phyloP scores from a whole-genome alignment of 2,888 invertebrate genomes.

The Villa cingulata region DNA sequence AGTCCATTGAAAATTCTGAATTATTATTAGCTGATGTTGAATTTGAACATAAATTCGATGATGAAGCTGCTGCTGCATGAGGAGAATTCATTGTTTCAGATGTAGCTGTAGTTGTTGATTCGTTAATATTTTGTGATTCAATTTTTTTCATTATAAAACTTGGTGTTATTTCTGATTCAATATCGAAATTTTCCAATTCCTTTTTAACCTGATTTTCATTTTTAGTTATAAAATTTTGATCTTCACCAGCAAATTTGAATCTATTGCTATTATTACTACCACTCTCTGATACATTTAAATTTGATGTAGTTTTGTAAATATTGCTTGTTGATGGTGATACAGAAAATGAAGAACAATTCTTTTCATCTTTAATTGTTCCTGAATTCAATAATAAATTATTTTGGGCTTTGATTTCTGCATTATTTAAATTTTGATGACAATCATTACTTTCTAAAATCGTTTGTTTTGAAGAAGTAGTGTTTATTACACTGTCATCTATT shows the following conservation, averaged over 20 bases:
- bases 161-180: conserved; percentile 35
- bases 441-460: too few relatives aligned
- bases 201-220: conserved; percentile 17
- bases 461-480: background rate
- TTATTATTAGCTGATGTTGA: too few relatives aligned
- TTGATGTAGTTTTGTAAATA: background rate
- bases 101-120: background rate
- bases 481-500: too few relatives aligned
- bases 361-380: conserved; percentile 6
- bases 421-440: background rate
- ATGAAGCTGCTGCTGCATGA: background rate
- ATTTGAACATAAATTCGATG: background rate
- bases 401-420: background rate
- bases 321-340: background rate
- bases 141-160: conserved; percentile 35
- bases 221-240: background rate
- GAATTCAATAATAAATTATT: background rate
- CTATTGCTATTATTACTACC: background rate
- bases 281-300: background rate
- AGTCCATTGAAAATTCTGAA: too few relatives aligned
- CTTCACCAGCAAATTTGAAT: background rate
- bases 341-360: background rate
- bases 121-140: conserved; percentile 2
- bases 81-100: conserved; percentile 1
- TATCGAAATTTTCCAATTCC: conserved; percentile 32